Percentiles rank a stretch among this genome's conserved stretches.
Conservation (phyloP, 1,140 invertebrate species). For the Drosophila saltans region DNA sequence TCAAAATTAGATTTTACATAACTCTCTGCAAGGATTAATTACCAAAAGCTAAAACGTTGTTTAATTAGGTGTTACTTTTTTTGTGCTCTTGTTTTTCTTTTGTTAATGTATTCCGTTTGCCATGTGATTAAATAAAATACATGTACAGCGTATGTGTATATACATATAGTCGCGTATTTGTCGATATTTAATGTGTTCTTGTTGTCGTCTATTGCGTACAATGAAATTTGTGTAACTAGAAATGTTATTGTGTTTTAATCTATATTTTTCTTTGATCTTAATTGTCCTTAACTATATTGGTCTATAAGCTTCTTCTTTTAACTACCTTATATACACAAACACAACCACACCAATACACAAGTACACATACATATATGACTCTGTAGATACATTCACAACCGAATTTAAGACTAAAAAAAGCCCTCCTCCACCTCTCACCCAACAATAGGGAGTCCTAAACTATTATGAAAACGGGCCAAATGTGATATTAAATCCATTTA, state of each 20-base stretch:
- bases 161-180: slow-evolving; percentile 34
- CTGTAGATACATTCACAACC: slow-evolving; percentile 17
- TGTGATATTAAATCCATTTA: not conserved
- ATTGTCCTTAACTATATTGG: slow-evolving; percentile 67
- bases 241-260: slow-evolving; percentile 72
- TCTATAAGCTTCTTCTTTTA: slow-evolving; percentile 54
- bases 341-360: slow-evolving; percentile 29
- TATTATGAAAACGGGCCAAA: slow-evolving; percentile 33
- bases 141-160: slow-evolving; percentile 59
- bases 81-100: slow-evolving; percentile 38
- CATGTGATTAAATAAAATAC: slow-evolving; percentile 52
- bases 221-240: slow-evolving; percentile 52
- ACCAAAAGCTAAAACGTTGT: slow-evolving; percentile 52
- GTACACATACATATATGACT: slow-evolving; percentile 40
- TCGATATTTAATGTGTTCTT: slow-evolving; percentile 73
- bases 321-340: slow-evolving; percentile 30
- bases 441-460: not conserved
- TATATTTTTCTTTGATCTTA: slow-evolving; percentile 48
- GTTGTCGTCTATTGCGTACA: slow-evolving; percentile 67
- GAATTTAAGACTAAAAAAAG: slow-evolving; percentile 1
- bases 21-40: not conserved
- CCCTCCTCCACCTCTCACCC: no score
- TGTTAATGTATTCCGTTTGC: slow-evolving; percentile 42
- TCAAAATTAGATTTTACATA: no score
- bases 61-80: slow-evolving; percentile 55